Evolutionary conservation across 2,797 vertebrate genomes (phyloP).

Genomic region (Eulemur mongoz): DNA sequence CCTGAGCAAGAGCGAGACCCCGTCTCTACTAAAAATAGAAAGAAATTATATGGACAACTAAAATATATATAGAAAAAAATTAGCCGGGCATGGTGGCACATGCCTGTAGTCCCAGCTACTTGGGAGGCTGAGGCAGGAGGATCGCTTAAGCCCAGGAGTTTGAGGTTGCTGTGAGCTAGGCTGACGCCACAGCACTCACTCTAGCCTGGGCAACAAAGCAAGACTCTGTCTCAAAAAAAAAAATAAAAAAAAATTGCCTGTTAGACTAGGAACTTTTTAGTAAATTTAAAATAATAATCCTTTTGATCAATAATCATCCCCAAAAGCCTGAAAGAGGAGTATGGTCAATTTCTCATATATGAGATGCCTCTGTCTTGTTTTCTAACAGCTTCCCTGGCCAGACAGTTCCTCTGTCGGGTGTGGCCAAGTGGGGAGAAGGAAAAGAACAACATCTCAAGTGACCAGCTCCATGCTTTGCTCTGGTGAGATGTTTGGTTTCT

Average conservation of each 20-base stretch:
- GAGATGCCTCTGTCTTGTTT: constrained; percentile 18
- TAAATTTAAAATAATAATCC: neutral
- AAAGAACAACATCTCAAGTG: constrained; percentile 90
- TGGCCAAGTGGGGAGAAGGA: constrained; percentile 89
- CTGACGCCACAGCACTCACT: too few relatives aligned
- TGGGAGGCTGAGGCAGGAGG: too few relatives aligned
- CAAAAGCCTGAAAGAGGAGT: neutral
- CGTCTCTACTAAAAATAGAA: too few relatives aligned
- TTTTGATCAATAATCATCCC: neutral
- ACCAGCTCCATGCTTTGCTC: constrained; percentile 90
- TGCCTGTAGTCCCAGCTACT: too few relatives aligned
- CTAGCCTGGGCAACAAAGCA: too few relatives aligned
- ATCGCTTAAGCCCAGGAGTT: too few relatives aligned
- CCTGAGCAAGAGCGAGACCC: too few relatives aligned
- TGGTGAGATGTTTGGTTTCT: constrained; percentile 85
- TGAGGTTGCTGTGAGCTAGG: too few relatives aligned
- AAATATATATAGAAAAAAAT: too few relatives aligned
- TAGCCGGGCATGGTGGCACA: too few relatives aligned
- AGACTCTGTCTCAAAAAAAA: too few relatives aligned
- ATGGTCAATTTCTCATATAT: neutral
- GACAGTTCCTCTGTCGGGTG: constrained; percentile 91
- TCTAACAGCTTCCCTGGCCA: constrained; percentile 90
- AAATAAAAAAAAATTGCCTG: neutral
- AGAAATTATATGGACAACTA: too few relatives aligned
- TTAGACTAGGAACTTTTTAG: neutral